Base-by-base conservation (phyloP, 2,888 invertebrate genomes). In the Chironomus riparius region DNA sequence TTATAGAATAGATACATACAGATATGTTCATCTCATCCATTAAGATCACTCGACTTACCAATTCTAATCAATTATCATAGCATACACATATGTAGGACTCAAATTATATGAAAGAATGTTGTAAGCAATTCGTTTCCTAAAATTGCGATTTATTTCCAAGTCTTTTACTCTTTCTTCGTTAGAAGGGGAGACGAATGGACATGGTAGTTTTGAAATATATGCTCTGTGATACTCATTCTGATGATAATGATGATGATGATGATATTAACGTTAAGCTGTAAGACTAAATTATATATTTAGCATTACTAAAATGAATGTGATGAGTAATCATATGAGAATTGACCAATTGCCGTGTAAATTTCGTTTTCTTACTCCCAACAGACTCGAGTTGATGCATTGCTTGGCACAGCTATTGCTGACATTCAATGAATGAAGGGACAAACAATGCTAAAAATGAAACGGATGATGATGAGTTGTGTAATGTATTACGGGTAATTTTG, bases 301-400 rank as follows among this genome's bases (percentile, higher is more conserved):
- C 38, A 38, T 38, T 10, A 38, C 38, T 38, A 38, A 38, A 62
- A 72, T 72, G 62, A 47, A 72, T 72, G 72, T 62, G 72, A 72
- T 62, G 72, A 72, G 72, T 62, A 72, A 72, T 24, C 72, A 38
- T 72, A 62, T 21, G 62, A 38, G 72, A 72, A 61, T 62, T 72
- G 72, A 61, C 72, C 72, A 72, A 72, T 72, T 72, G 72, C 72
- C 72, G 61, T 72, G 72, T 62, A 72, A 72, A 72, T 62, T 72
- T 72, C 47, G 3, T 38, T 48, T 70, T 22, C 62, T 18, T 38
- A 15, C 24, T 65, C 18, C 62, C 61, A 28, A 38, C 68, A 65
- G 15, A 56, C 13, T 21, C 6, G 22, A 24, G 22, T 65, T 65
- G 65, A 65, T 65, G 65, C 65, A 65, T 65, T 65, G 65, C 21